Evolutionary conservation across 1,140 invertebrate genomes (phyloP).

Genomic region (Berghia stephanieae): DNA sequence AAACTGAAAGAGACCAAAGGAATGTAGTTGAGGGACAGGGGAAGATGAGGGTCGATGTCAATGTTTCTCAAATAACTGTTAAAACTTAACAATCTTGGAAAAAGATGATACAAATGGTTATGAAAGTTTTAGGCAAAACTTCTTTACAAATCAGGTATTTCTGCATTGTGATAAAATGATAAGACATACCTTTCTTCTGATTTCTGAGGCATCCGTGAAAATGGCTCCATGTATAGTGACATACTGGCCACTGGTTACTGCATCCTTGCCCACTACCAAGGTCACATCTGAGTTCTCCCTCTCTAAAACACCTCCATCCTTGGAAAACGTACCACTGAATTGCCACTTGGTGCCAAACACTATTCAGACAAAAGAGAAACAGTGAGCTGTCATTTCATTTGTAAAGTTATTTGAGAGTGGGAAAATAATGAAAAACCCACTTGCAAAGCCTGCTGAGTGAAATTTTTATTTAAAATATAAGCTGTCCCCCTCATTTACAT

Average conservation of each 20-base stretch:
- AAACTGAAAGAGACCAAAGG: constrained; percentile 13
- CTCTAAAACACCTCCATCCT: constrained; percentile 17
- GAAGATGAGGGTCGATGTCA: neutral
- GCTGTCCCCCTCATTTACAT: too few relatives aligned
- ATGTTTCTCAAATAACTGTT: neutral
- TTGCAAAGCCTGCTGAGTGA: too few relatives aligned
- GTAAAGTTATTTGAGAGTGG: neutral
- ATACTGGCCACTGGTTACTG: constrained; percentile 4
- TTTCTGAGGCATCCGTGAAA: constrained; percentile 25
- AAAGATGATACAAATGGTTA: neutral
- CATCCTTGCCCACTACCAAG: constrained; percentile 11
- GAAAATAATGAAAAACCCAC: too few relatives aligned
- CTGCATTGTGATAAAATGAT: too few relatives aligned
- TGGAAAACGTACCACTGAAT: constrained; percentile 27
- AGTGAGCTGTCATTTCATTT: neutral
- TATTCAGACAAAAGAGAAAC: neutral
- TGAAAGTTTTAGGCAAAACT: too few relatives aligned
- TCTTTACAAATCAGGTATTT: too few relatives aligned
- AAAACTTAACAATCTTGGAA: neutral
- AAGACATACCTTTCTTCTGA: constrained; percentile 26
- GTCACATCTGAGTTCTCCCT: constrained; percentile 19
- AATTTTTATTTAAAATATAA: too few relatives aligned
- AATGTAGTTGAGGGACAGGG: too few relatives aligned
- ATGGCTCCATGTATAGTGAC: constrained; percentile 23
- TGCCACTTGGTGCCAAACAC: constrained; percentile 29